Conservation (phyloP, 2,113 vertebrate genomes). For the Regulus satrapa region DNA sequence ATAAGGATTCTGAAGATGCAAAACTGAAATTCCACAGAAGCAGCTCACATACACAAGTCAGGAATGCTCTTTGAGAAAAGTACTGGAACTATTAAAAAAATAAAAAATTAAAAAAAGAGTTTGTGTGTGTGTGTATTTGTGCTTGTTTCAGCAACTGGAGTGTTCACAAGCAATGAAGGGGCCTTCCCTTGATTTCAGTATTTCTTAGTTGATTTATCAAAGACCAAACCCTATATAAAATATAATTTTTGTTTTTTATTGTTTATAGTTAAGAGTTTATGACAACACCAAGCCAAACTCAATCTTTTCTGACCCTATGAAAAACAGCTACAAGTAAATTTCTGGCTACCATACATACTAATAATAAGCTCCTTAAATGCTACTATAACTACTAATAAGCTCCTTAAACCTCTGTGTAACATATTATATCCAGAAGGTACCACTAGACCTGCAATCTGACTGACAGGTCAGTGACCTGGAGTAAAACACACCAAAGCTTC, state of each 20-base stretch:
- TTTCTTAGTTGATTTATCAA: neutral
- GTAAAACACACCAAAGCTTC: neutral
- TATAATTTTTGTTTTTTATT: neutral
- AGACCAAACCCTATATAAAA: neutral
- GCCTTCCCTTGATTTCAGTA: neutral
- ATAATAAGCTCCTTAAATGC: neutral
- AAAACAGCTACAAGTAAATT: neutral
- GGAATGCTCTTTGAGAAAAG: neutral
- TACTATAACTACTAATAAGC: neutral
- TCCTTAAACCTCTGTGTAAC: neutral
- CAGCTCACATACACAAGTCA: neutral
- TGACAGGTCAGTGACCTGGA: neutral
- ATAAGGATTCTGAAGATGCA: neutral
- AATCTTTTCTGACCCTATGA: neutral
- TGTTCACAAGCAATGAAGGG: neutral
- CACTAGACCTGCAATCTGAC: neutral
- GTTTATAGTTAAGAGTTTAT: neutral
- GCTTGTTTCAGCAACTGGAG: neutral
- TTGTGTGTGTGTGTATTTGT: neutral
- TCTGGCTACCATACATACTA: neutral
- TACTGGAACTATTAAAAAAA: neutral
- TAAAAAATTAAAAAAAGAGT: rapidly evolving
- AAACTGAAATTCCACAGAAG: neutral
- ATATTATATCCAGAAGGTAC: neutral
- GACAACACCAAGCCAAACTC: neutral